phyloP scores from a whole-genome alignment of 2,797 vertebrate species.

The Sylvilagus floridanus region DNA sequence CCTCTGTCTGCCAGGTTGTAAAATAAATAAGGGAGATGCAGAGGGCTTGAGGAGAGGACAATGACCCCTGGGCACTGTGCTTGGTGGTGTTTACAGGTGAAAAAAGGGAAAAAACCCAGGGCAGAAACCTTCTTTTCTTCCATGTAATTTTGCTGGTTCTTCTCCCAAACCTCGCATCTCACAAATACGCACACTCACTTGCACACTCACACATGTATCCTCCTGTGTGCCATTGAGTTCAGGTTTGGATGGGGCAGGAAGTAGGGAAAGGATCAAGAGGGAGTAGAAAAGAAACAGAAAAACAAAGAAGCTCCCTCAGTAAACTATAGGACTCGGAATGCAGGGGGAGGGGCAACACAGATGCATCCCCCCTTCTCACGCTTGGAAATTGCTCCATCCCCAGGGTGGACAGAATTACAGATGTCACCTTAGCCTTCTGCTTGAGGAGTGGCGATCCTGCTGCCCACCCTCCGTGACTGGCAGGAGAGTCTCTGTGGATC shows the following conservation, averaged over 20 bases:
- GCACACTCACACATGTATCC: not conserved
- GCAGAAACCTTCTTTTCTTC: not conserved
- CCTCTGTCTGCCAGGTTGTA: not conserved
- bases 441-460: fast-evolving
- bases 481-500: not conserved
- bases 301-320: not conserved
- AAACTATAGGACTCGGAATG: not conserved
- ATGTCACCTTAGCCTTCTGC: not conserved
- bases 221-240: not conserved
- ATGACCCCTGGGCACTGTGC: not conserved
- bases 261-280: no score
- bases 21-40: not conserved
- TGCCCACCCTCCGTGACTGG: not conserved
- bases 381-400: not conserved
- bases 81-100: not conserved
- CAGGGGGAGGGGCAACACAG: fast-evolving
- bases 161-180: not conserved
- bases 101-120: not conserved
- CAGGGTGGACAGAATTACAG: not conserved
- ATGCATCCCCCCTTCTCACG: fast-evolving
- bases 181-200: no score
- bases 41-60: not conserved
- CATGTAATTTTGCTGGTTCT: not conserved
- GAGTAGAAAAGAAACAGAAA: not conserved
- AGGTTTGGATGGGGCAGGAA: not conserved